These are phyloP conservation scores for Oppia nitens DNA, from an alignment of 1,140 invertebrate species.

Conservation along the genomic window DNA sequence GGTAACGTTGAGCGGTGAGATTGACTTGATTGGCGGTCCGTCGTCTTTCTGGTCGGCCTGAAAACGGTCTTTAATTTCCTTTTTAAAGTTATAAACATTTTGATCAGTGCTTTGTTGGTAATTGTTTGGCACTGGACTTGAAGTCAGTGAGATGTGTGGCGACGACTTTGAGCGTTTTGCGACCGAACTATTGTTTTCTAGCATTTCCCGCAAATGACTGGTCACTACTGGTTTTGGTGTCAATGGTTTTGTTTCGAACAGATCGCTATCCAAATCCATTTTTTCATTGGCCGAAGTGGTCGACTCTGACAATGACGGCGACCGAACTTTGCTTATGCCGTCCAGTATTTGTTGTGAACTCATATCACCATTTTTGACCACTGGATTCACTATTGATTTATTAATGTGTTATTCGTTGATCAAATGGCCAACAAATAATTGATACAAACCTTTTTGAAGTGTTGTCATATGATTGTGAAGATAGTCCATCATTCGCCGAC, in stretches of 20 bases:
- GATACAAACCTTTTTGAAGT: constrained; percentile 24
- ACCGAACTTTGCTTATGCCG: neutral
- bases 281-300: neutral
- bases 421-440: neutral
- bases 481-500: constrained; percentile 59
- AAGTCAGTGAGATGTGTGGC: neutral
- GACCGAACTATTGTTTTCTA: constrained; percentile 16
- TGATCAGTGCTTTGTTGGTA: neutral
- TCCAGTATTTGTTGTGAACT: neutral
- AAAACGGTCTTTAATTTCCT: constrained; percentile 15
- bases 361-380: neutral
- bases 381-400: neutral
- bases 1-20: neutral
- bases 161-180: neutral
- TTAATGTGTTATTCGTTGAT: too few species aligned
- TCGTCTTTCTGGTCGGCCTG: neutral
- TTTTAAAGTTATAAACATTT: constrained; percentile 11
- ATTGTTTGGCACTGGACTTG: neutral
- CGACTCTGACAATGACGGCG: neutral
- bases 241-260: neutral
- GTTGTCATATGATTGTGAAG: constrained; percentile 64
- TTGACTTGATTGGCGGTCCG: neutral
- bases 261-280: neutral
- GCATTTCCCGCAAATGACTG: constrained; percentile 22
- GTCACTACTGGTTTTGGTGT: neutral